A percentile compares a stretch with the other conserved stretches of the same genome.
Evolutionary conservation across 2,113 vertebrate genomes (phyloP).

Genomic region (human (Homo sapiens)): GRCh38 chr15:44258501-44259000

Average conservation of each 20-base stretch:
- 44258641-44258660: not conserved
- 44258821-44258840: not conserved
- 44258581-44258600: not conserved
- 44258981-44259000: not conserved
- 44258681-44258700: not conserved
- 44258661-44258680: not conserved
- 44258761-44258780: not conserved
- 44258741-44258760: not conserved
- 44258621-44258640: not conserved
- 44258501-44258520: not conserved
- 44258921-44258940: not conserved
- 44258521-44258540: not conserved
- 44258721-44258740: not conserved
- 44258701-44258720: not conserved
- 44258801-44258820: not conserved
- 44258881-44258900: constrained; percentile 10
- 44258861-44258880: constrained; percentile 27
- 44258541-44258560: not conserved
- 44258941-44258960: not conserved
- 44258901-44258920: not conserved
- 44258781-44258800: not conserved
- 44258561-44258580: not conserved
- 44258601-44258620: not conserved
- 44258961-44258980: not conserved
- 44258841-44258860: not conserved